A percentile compares a stretch with the other conserved stretches of the same genome.
Evolutionary conservation across 1,140 invertebrate genomes (phyloP).

Genomic region (Aphelenchoides avenae): DNA sequence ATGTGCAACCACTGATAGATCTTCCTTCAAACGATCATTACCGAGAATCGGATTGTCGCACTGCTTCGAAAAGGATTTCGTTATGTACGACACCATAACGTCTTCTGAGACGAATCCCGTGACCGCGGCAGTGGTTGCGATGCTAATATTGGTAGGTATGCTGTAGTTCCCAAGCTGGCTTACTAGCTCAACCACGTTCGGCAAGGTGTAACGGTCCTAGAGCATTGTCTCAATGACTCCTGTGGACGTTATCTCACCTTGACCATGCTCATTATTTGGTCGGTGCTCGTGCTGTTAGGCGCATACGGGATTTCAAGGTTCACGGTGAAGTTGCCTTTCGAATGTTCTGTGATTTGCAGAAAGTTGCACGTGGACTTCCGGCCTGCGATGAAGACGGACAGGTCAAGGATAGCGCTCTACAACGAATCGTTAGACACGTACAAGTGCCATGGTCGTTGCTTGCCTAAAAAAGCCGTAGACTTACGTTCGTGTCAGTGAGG

Average conservation of each 20-base stretch:
- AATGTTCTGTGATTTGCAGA: constrained; percentile 20
- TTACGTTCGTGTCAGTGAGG: constrained; percentile 15
- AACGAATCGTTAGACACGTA: constrained; percentile 12
- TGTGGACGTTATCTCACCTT: constrained; percentile 10
- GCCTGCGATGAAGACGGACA: constrained; percentile 11
- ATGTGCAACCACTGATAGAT: too few species aligned
- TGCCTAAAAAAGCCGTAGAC: background rate
- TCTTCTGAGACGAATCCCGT: constrained; percentile 20
- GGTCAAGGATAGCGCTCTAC: constrained; percentile 32
- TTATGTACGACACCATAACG: constrained; percentile 18
- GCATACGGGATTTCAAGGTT: constrained; percentile 37
- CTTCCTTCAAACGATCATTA: too few species aligned
- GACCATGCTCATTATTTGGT: constrained; percentile 37
- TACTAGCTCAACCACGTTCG: constrained; percentile 5
- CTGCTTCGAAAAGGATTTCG: constrained; percentile 19
- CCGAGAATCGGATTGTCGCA: constrained; percentile 39
- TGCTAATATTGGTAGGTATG: constrained; percentile 11
- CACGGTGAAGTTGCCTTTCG: constrained; percentile 10
- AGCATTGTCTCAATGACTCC: background rate
- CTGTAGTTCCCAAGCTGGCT: background rate
- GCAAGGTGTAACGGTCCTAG: constrained; percentile 19
- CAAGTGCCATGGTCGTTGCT: background rate
- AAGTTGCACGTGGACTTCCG: constrained; percentile 30
- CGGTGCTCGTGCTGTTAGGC: constrained; percentile 31
- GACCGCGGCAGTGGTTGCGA: constrained; percentile 10